Evolutionary conservation across 2,888 invertebrate species (phyloP).

Genomic region (Marasmarcha lunaedactyla): DNA sequence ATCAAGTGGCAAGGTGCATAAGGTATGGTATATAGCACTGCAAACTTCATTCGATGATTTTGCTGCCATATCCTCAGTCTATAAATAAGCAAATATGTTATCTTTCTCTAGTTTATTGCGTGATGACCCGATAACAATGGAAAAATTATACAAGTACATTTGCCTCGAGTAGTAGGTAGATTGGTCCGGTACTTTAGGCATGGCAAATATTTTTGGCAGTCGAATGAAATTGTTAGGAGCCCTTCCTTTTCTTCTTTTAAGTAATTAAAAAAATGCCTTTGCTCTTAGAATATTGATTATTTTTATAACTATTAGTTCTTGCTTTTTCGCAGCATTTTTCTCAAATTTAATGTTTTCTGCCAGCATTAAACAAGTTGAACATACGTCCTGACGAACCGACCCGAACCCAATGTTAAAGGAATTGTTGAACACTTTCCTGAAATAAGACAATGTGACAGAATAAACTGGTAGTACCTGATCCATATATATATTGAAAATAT

Average conservation of each 20-base stretch:
- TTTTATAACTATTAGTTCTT: constrained; percentile 1
- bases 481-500: constrained; percentile 7
- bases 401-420: constrained; percentile 17
- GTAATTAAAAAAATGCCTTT: constrained; percentile 12
- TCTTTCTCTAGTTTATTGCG: too few relatives aligned
- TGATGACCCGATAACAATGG: too few relatives aligned
- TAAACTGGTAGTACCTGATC: constrained; percentile 10
- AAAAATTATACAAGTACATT: constrained; percentile 29
- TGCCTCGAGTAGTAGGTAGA: constrained; percentile 27
- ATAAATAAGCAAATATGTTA: too few relatives aligned
- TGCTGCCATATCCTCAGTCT: too few relatives aligned
- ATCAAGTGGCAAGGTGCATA: constrained; percentile 8
- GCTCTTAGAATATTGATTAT: constrained; percentile 12
- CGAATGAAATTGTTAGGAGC: constrained; percentile 12
- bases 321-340: constrained; percentile 1
- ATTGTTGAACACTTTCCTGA: constrained; percentile 16
- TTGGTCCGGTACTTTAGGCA: constrained; percentile 25
- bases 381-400: constrained; percentile 14
- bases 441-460: constrained; percentile 12
- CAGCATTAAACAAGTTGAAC: constrained; percentile 14
- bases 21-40: constrained; percentile 8
- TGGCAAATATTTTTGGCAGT: constrained; percentile 14
- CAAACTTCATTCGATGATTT: too few relatives aligned
- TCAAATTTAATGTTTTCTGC: constrained; percentile 11
- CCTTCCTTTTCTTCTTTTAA: constrained; percentile 7